Evolutionary conservation across 2,888 invertebrate species (phyloP).

Genomic region (Dasysyrphus albostriatus): DNA sequence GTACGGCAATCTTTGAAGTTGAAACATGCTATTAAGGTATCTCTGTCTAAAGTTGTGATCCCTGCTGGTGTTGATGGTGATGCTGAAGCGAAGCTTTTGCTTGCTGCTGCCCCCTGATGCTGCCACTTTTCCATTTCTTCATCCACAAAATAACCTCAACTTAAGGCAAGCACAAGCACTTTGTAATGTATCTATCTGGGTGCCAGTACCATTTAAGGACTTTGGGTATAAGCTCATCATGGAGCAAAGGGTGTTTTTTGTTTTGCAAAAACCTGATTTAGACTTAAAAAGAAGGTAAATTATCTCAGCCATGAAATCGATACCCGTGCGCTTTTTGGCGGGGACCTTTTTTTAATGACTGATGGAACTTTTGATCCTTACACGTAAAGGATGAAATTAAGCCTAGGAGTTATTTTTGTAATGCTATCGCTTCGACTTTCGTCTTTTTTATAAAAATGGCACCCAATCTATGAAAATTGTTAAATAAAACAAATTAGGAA

Average conservation of each 20-base stretch:
- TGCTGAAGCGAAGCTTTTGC: not conserved
- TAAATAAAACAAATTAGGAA: too few species aligned
- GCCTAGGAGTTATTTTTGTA: too few species aligned
- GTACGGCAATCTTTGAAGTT: conserved; percentile 67
- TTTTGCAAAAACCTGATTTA: too few species aligned
- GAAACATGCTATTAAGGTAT: conserved; percentile 65
- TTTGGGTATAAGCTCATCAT: not conserved
- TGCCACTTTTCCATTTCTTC: not conserved
- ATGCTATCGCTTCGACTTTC: too few species aligned
- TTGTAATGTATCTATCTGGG: conserved; percentile 60
- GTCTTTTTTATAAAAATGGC: too few species aligned
- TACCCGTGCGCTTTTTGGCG: too few species aligned
- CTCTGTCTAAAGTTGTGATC: conserved; percentile 58
- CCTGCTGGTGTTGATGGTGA: conserved; percentile 29
- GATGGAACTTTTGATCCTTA: too few species aligned
- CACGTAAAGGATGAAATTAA: too few species aligned
- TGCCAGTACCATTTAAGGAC: not conserved
- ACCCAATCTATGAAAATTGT: too few species aligned
- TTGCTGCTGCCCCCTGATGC: conserved; percentile 1
- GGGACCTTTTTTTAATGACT: too few species aligned
- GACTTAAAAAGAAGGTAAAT: too few species aligned
- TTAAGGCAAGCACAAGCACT: conserved; percentile 58
- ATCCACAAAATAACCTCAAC: conserved; percentile 49
- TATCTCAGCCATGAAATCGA: too few species aligned
- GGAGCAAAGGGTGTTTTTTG: conserved; percentile 21